These are phyloP conservation scores for Eurystomus glaucurus DNA, from an alignment of 2,797 vertebrate genomes.

Conservation along the genomic window DNA sequence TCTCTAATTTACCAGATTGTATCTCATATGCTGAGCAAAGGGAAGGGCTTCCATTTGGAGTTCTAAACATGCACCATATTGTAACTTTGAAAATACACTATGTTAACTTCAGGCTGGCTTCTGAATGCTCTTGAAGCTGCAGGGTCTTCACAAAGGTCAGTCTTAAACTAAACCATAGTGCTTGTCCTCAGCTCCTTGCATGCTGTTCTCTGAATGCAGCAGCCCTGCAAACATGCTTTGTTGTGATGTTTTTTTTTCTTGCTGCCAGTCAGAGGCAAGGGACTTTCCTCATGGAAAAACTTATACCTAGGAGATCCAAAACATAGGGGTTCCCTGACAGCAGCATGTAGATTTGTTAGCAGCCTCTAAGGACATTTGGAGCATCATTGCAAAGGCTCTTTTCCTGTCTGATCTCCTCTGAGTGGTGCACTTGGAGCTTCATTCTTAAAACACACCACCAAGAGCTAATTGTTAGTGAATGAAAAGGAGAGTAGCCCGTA, in stretches of 20 bases:
- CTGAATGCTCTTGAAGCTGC: slow-evolving; percentile 30
- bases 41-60: slow-evolving; percentile 42
- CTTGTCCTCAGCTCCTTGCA: neutral
- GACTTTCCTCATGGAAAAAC: neutral
- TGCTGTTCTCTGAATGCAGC: neutral
- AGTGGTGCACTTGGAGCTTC: neutral
- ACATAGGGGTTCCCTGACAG: neutral
- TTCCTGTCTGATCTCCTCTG: neutral
- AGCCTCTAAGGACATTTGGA: neutral
- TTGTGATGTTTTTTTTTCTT: neutral
- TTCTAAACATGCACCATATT: neutral
- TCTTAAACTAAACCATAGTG: neutral
- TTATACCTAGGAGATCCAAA: neutral
- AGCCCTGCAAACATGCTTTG: neutral
- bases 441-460: neutral
- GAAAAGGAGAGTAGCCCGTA: neutral
- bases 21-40: neutral
- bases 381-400: neutral
- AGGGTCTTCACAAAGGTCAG: neutral
- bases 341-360: neutral
- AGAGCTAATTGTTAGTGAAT: neutral
- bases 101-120: slow-evolving; percentile 30
- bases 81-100: slow-evolving; percentile 15
- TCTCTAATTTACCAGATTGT: slow-evolving; percentile 40
- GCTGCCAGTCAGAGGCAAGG: neutral